Evolutionary conservation across 1,140 invertebrate species (phyloP), one percentile per base, ranked within the genome.

Genomic region (Myzus persicae): DNA sequence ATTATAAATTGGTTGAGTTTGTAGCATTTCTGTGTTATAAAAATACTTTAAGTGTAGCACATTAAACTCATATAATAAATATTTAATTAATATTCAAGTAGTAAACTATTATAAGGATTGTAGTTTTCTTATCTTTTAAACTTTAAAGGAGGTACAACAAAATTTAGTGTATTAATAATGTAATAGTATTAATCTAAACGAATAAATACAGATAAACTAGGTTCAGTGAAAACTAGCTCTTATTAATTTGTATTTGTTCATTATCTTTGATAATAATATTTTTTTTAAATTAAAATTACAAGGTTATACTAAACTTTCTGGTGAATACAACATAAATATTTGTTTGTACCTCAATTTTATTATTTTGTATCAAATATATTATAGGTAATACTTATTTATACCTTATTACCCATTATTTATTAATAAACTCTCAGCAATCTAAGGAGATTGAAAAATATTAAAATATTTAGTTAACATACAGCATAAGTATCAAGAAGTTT

Each of bases 221-320:
- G 59, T 42, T 46, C 22, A 88, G 31, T 46, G 26, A 87, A 44
- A 87, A 87, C 84, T 38, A 44, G 26, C 20, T 87, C 24, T 88
- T 88, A 88, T 31, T 88, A 88, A 46, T 48, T 88, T 88, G 44
- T 88, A 22, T 88, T 87, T 44, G 42, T 38, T 84, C 38, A 40
- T 87, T 87, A 44, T 44, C 84, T 44, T 44, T 18, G 84, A 85
- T 85, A 85, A 85, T 42, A 84, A 91, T 91, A 67, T 91, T 20
- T 44, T 40, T 76, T 76, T 54, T 36, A 26, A 40, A 67, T 59
- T 59, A 42, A 14, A 84, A 42, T 84, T 40, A 84, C 38, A 84
- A 84, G 82, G 38, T 84, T 84, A 84, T n/a, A 76, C 5, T 76
- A 26, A 84, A 40, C 24, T 22, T 84, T 84, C 3, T 31, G 1